Evolutionary conservation across 2,797 vertebrate genomes (phyloP), one percentile per base, ranked within the genome.

Genomic region (Siniperca obscura): DNA sequence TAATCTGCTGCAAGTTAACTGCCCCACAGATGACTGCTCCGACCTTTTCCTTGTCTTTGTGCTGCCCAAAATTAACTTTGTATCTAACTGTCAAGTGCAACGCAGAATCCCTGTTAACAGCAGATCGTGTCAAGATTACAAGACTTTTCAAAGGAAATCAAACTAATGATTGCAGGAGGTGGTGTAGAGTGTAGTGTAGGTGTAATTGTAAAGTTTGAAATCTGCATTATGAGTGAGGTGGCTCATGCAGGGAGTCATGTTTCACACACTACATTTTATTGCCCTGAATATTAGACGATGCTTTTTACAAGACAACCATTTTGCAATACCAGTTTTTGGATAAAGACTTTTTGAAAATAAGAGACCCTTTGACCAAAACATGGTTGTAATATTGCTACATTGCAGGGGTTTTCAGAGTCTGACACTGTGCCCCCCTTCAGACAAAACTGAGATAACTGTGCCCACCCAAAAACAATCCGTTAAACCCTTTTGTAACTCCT

Each of bases 131-230:
- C 36, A 76, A 79, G 67, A 64, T 76, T 67, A 57, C 19, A 44
- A 57, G 36, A 55, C 17, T 60, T 72, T 55, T 34, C 27, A 72
- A 64, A 66, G n/a, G 67, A 73, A 76, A 76, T 78, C 53, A 81
- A 48, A 16, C 27, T 62, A 46, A 80, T 73, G 67, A 44, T 3
- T 0, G 48, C n/a, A 61, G 48, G 13, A 53, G 36, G 46, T n/a
- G 14, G 4, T 10, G 70, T 8, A 22, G 13, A 36, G 5, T 50
- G 68, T 48, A 11, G 69, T 57, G 74, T 42, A 68, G 61, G 34
- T 36, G 56, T 66, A 34, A 76, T 55, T 59, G 46, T 38, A 50
- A 79, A 48, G 34, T 74, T 27, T 79, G 22, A 74, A 84, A 53
- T 84, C 60, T 70, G 48, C 46, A 52, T 80, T 36, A 62, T 68